Conservation (phyloP, 2,888 invertebrate species). For the Melipona beecheii region DNA sequence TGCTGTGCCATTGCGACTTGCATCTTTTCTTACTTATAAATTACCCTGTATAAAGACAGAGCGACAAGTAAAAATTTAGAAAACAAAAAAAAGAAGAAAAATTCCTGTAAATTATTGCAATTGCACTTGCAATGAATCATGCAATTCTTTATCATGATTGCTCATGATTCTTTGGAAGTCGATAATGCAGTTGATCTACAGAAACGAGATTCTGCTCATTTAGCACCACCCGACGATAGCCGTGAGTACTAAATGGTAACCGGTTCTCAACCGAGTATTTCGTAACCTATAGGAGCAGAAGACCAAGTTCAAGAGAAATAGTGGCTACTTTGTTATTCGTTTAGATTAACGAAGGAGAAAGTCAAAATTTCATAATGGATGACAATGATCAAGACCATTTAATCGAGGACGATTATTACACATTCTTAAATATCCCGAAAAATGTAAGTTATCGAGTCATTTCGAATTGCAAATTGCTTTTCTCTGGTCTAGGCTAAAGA, state of each 20-base stretch:
- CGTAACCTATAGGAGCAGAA: slow-evolving; percentile 77
- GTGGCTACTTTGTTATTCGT: slow-evolving; percentile 17
- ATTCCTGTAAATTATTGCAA: neutral
- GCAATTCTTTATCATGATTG: neutral
- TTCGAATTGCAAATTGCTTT: neutral
- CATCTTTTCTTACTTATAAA: neutral
- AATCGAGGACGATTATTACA: slow-evolving; percentile 94
- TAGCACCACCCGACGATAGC: slow-evolving; percentile 50
- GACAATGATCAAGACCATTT: slow-evolving; percentile 88
- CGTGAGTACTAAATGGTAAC: slow-evolving; percentile 25
- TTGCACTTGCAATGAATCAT: slow-evolving; percentile 1
- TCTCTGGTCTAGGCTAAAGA: slow-evolving; percentile 37
- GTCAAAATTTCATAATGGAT: slow-evolving; percentile 85
- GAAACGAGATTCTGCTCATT: neutral
- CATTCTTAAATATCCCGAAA: slow-evolving; percentile 93
- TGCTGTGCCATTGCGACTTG: neutral
- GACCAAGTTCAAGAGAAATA: slow-evolving; percentile 53
- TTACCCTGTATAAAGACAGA: neutral
- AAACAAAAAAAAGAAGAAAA: neutral
- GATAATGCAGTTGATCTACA: slow-evolving; percentile 19
- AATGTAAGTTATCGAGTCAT: slow-evolving; percentile 87
- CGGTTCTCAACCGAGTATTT: slow-evolving; percentile 64
- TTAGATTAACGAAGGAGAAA: slow-evolving; percentile 25
- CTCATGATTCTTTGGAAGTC: neutral
- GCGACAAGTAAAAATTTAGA: neutral